Percentiles rank a stretch among this genome's conserved stretches.
phyloP scores from a whole-genome alignment of 2,888 invertebrate species.

The Eudasyphora cyanicolor region DNA sequence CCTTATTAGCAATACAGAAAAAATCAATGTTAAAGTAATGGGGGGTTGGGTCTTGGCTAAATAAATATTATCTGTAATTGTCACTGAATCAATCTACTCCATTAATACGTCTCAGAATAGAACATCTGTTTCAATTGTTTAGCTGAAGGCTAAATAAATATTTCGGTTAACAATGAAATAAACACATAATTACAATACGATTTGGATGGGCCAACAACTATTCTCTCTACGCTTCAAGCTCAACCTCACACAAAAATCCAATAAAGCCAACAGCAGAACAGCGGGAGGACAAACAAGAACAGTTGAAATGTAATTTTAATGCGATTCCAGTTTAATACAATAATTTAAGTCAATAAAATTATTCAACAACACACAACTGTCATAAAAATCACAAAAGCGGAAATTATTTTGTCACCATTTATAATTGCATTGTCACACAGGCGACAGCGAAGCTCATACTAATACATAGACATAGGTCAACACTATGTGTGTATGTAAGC shows the following conservation, averaged over 20 bases:
- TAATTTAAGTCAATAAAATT: conserved; percentile 66
- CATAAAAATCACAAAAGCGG: conserved; percentile 78
- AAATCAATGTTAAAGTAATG: too few species aligned
- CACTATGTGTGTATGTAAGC: conserved; percentile 34
- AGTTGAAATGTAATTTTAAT: conserved; percentile 65
- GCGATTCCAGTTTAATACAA: conserved; percentile 65
- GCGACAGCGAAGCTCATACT: conserved; percentile 50
- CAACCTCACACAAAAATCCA: neutral
- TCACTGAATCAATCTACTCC: neutral
- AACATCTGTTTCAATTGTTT: conserved; percentile 64
- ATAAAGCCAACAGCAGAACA: neutral
- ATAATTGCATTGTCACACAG: conserved; percentile 78
- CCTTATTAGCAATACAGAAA: too few species aligned
- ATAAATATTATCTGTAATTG: neutral
- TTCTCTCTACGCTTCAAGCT: neutral
- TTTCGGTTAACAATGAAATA: conserved; percentile 53
- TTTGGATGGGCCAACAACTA: conserved; percentile 25
- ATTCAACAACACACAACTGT: conserved; percentile 74
- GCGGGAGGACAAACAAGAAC: conserved; percentile 33
- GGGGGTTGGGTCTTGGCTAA: too few species aligned
- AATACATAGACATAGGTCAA: conserved; percentile 32
- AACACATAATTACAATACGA: conserved; percentile 54
- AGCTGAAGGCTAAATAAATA: conserved; percentile 50
- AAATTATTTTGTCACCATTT: conserved; percentile 79
- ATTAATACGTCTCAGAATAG: neutral